Conservation (phyloP, 2,888 invertebrate species). For the Hofmannophila pseudospretella region DNA sequence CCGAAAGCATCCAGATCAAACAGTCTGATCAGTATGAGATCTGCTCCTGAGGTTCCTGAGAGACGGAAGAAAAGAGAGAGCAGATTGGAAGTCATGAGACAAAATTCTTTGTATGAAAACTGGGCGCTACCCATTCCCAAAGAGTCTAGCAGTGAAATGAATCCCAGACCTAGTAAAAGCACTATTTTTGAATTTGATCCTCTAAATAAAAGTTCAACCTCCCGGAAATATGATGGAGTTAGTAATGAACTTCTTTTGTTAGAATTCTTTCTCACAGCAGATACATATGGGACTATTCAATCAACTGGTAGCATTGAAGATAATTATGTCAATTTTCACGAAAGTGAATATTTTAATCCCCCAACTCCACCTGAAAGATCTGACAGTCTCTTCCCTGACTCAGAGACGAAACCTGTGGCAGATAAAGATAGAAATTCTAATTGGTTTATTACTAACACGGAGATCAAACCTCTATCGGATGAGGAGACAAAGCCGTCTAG, state of each 20-base stretch:
- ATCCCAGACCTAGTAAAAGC: slow-evolving; percentile 66
- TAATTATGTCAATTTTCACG: slow-evolving; percentile 44
- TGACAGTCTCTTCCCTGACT: slow-evolving; percentile 79
- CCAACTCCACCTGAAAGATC: slow-evolving; percentile 80
- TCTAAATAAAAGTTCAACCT: slow-evolving; percentile 39
- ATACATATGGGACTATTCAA: slow-evolving; percentile 81
- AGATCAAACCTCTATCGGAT: slow-evolving; percentile 24
- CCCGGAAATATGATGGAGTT: slow-evolving; percentile 54
- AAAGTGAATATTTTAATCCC: slow-evolving; percentile 70
- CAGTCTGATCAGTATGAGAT: slow-evolving; percentile 44
- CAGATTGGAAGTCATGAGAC: slow-evolving; percentile 42
- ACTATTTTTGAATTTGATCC: slow-evolving; percentile 88
- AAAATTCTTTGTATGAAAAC: slow-evolving; percentile 63
- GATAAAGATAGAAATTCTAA: slow-evolving; percentile 60
- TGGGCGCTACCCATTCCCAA: slow-evolving; percentile 40
- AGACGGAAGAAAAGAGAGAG: slow-evolving; percentile 43
- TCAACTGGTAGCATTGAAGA: slow-evolving; percentile 56
- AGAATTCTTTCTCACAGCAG: slow-evolving; percentile 82
- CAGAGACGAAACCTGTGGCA: slow-evolving; percentile 25
- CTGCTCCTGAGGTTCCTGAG: slow-evolving; percentile 52
- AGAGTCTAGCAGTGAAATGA: slow-evolving; percentile 18
- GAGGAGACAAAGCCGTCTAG: slow-evolving; percentile 37
- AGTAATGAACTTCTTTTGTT: slow-evolving; percentile 81
- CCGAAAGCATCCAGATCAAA: slow-evolving; percentile 52
- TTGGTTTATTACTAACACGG: slow-evolving; percentile 52